Evolutionary conservation across 2,888 invertebrate genomes (phyloP).

Genomic region (Criorhina ranunculi): DNA sequence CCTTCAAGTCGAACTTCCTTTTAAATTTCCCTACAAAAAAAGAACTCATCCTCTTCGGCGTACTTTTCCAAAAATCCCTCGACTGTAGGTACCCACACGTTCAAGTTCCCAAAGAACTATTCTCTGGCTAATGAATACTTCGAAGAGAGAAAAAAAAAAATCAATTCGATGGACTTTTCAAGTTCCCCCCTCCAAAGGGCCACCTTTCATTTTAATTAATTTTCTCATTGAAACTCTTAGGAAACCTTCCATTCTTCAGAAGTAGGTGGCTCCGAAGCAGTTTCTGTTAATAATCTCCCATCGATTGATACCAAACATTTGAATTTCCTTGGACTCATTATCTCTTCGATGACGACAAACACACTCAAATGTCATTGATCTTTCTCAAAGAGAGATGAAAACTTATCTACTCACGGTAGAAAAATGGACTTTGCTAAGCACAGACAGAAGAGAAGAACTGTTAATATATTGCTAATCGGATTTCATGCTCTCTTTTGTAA

Average conservation of each 20-base stretch:
- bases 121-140: no score
- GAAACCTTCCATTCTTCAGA: background rate
- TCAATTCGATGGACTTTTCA: no score
- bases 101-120: background rate
- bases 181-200: no score
- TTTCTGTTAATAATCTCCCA: background rate
- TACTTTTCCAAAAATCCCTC: no score
- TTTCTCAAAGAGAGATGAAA: conserved; percentile 17
- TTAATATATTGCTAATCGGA: conserved; percentile 74
- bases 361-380: conserved; percentile 65
- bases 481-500: conserved; percentile 55
- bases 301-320: conserved; percentile 33
- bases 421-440: conserved; percentile 58
- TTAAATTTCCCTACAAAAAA: no score
- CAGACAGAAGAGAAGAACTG: conserved; percentile 39
- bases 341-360: conserved; percentile 22
- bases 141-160: no score
- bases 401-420: background rate
- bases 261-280: background rate
- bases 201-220: background rate
- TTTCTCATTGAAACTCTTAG: background rate
- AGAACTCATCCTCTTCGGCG: no score
- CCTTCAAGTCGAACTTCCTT: no score
- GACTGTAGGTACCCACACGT: no score
- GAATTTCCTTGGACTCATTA: conserved; percentile 27